These are phyloP conservation scores for Pteria penguin DNA, from an alignment of 2,888 invertebrate genomes.

Conservation along the genomic window DNA sequence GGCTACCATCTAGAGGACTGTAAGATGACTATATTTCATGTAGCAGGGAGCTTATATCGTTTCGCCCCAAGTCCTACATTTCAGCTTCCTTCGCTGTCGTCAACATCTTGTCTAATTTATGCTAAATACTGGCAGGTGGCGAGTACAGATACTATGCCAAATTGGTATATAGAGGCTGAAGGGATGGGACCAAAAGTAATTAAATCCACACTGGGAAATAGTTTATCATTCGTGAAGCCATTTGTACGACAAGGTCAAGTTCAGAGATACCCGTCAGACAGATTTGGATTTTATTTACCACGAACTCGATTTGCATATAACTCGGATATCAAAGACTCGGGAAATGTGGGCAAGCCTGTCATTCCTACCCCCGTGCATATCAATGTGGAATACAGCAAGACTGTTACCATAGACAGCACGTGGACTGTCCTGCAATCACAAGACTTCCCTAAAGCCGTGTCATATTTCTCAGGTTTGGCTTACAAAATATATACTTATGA, in stretches of 20 bases:
- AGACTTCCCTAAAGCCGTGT: constrained; percentile 50
- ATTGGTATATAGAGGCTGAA: constrained; percentile 62
- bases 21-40: constrained; percentile 57
- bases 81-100: too few species aligned
- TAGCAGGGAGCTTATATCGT: constrained; percentile 67
- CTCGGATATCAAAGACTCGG: constrained; percentile 32
- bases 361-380: constrained; percentile 50
- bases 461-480: constrained; percentile 60
- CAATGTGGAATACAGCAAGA: background rate
- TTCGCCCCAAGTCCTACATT: constrained; percentile 57
- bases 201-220: constrained; percentile 50
- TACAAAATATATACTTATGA: too few species aligned
- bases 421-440: constrained; percentile 59
- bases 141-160: constrained; percentile 64
- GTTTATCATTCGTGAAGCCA: constrained; percentile 51
- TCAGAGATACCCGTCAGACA: constrained; percentile 29
- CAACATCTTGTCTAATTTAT: constrained; percentile 57
- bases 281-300: constrained; percentile 27
- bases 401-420: constrained; percentile 33
- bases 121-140: constrained; percentile 68
- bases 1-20: constrained; percentile 46
- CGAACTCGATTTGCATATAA: constrained; percentile 33
- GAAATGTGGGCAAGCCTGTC: constrained; percentile 23
- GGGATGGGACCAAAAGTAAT: constrained; percentile 54
- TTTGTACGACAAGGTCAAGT: constrained; percentile 30